phyloP scores from a whole-genome alignment of 2,113 vertebrate species.

The Lathamus discolor region DNA sequence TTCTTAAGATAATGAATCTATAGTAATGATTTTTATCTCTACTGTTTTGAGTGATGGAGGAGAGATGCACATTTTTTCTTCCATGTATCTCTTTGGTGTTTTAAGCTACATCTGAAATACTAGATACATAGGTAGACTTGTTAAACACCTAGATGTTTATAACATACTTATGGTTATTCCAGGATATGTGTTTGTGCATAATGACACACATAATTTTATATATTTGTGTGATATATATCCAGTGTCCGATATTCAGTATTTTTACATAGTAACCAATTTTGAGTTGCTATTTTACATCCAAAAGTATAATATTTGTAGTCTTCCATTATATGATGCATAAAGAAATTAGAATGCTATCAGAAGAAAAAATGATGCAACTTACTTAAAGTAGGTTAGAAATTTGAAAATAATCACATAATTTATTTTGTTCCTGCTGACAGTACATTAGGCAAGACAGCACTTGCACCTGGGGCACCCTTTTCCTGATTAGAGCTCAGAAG shows the following conservation, averaged over 20 bases:
- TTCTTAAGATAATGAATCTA: background rate
- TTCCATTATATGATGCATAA: background rate
- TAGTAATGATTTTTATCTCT: background rate
- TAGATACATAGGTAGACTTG: background rate
- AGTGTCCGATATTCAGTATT: background rate
- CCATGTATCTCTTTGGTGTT: constrained; percentile 24
- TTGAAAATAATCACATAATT: background rate
- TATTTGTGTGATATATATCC: background rate
- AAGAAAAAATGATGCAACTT: background rate
- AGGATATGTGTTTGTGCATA: background rate
- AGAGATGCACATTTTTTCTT: constrained; percentile 25
- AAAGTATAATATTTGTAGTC: background rate
- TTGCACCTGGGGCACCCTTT: background rate
- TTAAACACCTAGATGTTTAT: background rate
- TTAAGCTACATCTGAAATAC: background rate
- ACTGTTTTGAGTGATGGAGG: background rate
- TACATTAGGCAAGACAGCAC: background rate
- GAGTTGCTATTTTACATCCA: background rate
- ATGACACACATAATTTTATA: background rate
- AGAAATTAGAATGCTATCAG: background rate
- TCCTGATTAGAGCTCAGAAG: background rate
- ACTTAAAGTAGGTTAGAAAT: background rate
- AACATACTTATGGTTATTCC: background rate
- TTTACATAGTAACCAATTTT: background rate
- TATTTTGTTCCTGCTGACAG: background rate